Conservation (phyloP, 1,140 invertebrate species). For the Heliconius hewitsoni region DNA sequence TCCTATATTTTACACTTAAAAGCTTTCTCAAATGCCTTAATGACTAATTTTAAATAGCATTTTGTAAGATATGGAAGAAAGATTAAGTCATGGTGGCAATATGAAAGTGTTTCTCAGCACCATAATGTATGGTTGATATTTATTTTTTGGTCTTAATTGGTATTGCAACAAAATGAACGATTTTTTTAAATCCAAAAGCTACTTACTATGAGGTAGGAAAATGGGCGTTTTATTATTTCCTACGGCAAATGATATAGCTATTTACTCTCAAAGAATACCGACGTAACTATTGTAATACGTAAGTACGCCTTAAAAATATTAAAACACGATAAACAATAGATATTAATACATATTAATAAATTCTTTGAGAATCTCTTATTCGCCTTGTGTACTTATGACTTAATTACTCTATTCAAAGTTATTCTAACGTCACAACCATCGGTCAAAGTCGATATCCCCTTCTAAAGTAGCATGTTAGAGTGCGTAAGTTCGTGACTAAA, state of each 20-base stretch:
- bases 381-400: conserved; percentile 64
- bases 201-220: not conserved
- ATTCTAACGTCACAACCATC: conserved; percentile 77
- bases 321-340: conserved; percentile 29
- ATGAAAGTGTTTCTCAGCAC: not conserved
- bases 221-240: not conserved
- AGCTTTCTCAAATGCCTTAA: conserved; percentile 23
- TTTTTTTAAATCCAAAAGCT: not conserved
- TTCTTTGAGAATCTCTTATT: conserved; percentile 56
- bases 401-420: conserved; percentile 78
- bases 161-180: not conserved
- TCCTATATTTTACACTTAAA: conserved; percentile 33
- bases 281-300: conserved; percentile 3
- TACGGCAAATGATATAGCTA: not conserved
- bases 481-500: conserved; percentile 71
- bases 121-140: not conserved
- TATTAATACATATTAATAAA: conserved; percentile 50
- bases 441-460: conserved; percentile 70
- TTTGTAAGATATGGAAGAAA: not conserved
- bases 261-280: not conserved
- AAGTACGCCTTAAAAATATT: conserved; percentile 28
- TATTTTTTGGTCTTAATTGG: not conserved
- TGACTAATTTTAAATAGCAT: not conserved
- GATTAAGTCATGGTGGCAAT: not conserved
- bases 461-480: conserved; percentile 63